Evolutionary conservation across 2,888 invertebrate species (phyloP), one percentile per base, ranked within the genome.

Genomic region (Lasioglossum zephyrum): DNA sequence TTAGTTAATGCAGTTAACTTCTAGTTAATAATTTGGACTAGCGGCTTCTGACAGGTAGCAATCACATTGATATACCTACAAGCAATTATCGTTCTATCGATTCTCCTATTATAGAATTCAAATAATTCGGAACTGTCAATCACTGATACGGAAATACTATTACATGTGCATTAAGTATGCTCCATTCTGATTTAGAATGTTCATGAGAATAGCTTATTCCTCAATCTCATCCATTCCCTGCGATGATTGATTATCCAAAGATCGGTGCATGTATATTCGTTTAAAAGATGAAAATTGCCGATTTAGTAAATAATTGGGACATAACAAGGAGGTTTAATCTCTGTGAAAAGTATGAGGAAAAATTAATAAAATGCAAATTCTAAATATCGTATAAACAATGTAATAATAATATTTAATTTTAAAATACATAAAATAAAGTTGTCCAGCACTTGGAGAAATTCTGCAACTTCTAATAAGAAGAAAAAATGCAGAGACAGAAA

Each of bases 401-500:
- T 22, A 49, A 49, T 18, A 49, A 18, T 49, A 22, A 2, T 53
- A 57, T n/a, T n/a, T 57, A 57, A 22, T n/a, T 57, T 4, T n/a
- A 57, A 57, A 57, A n/a, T n/a, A 57, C 0, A 5, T 39, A 0
- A 39, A 39, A 39, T 39, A 39, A 39, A 39, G 4, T 57, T 57
- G n/a, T 4, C 57, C 11, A n/a, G 3, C 4, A n/a, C 4, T 4
- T n/a, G 57, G n/a, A n/a, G n/a, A n/a, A n/a, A n/a, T 57, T 57
- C 9, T 9, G 0, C 69, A 74, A 82, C 78, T 82, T 75, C 70
- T 74, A 53, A 77, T 57, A 41, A 1, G 31, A 57, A 57, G 57
- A n/a, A 57, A n/a, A 57, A 57, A n/a, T 3, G 1, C 3, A 57
- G 22, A 57, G 53, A 53, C 3, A 53, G 57, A 3, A 9, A n/a